Evolutionary conservation across 2,797 vertebrate genomes (phyloP).

Genomic region (Hapalemur alaotrensis): DNA sequence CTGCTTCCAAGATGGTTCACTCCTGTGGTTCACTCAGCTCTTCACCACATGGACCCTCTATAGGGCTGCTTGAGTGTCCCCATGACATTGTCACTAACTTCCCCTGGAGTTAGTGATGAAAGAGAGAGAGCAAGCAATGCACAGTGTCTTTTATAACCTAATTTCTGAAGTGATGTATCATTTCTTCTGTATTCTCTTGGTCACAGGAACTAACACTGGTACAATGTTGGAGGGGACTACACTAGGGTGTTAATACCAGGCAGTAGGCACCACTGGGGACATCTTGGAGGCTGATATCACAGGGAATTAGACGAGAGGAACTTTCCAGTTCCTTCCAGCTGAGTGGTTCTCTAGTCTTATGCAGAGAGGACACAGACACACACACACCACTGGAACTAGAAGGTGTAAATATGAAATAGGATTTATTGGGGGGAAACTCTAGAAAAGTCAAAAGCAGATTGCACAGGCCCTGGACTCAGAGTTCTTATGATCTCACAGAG

Average conservation of each 20-base stretch:
- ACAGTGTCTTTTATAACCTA: background rate
- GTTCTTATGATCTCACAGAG: background rate
- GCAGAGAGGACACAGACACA: background rate
- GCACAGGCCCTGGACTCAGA: background rate
- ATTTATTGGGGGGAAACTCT: background rate
- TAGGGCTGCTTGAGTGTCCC: background rate
- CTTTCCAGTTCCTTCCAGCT: background rate
- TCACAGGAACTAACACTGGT: background rate
- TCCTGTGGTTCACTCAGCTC: background rate
- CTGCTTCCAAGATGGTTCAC: background rate
- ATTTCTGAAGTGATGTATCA: background rate
- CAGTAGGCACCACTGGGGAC: background rate
- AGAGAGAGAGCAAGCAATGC: background rate
- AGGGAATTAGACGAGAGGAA: background rate
- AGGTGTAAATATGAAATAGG: background rate
- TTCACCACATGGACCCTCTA: background rate
- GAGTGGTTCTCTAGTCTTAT: background rate
- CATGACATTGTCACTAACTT: background rate
- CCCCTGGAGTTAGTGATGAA: background rate
- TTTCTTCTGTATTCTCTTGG: background rate
- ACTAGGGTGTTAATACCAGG: background rate
- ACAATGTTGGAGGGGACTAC: background rate
- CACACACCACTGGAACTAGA: background rate
- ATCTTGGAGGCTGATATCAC: background rate
- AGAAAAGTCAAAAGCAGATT: background rate